phyloP scores from a whole-genome alignment of 2,888 invertebrate genomes.

The Gnatocerus cornutus region DNA sequence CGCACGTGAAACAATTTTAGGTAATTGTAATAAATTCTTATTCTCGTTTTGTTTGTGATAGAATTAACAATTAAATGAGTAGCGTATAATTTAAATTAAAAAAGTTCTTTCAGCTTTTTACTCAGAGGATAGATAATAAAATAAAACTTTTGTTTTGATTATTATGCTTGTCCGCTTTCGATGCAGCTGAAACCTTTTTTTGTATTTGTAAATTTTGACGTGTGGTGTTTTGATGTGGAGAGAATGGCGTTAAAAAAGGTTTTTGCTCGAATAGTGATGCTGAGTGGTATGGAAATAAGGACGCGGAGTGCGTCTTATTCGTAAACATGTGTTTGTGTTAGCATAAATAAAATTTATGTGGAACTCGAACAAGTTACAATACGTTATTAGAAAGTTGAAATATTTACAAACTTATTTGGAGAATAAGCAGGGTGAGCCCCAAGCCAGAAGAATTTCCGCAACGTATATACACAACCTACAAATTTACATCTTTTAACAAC shows the following conservation, averaged over 20 bases:
- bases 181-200: slow-evolving; percentile 8
- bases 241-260: slow-evolving; percentile 28
- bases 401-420: slow-evolving; percentile 51
- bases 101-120: too few relatives aligned
- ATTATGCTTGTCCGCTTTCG: slow-evolving; percentile 9
- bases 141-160: slow-evolving; percentile 5
- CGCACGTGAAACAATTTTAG: too few relatives aligned
- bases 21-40: not conserved
- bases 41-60: not conserved
- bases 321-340: slow-evolving; percentile 47
- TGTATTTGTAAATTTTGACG: slow-evolving; percentile 25
- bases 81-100: not conserved
- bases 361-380: slow-evolving; percentile 49
- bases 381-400: slow-evolving; percentile 51
- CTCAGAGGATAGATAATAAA: not conserved
- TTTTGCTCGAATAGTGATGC: slow-evolving; percentile 24
- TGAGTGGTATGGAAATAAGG: slow-evolving; percentile 41
- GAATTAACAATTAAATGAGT: not conserved
- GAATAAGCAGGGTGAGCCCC: slow-evolving; percentile 50
- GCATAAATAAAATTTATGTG: slow-evolving; percentile 50
- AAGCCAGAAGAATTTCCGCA: slow-evolving; percentile 55
- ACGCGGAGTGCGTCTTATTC: slow-evolving; percentile 34
- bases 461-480: slow-evolving; percentile 52
- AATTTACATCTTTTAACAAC: slow-evolving; percentile 62
- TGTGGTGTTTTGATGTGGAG: slow-evolving; percentile 30